Evolutionary conservation across 2,113 vertebrate genomes (phyloP).

Genomic region (Mohoua ochrocephala): DNA sequence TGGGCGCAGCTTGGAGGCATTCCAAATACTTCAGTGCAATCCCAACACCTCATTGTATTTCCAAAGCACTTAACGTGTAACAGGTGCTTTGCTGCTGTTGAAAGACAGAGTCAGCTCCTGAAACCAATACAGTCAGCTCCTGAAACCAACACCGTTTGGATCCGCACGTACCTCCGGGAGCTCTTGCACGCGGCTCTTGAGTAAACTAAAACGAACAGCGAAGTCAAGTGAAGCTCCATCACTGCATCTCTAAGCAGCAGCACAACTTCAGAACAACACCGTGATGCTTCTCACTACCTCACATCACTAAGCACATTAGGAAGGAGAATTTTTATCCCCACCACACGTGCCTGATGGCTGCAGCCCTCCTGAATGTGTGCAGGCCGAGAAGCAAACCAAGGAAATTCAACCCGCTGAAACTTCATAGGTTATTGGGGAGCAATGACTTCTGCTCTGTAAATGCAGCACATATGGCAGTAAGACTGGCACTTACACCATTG

Average conservation of each 20-base stretch:
- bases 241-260: not conserved
- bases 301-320: not conserved
- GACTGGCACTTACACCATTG: not conserved
- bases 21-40: not conserved
- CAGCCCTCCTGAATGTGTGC: not conserved
- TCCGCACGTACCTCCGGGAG: not conserved
- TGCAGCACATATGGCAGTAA: not conserved
- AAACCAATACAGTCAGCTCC: not conserved
- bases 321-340: not conserved
- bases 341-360: not conserved
- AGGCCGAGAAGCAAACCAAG: not conserved
- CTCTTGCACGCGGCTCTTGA: not conserved
- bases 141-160: not conserved
- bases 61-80: not conserved
- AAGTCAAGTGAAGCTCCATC: not conserved
- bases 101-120: not conserved
- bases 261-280: not conserved
- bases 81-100: not conserved
- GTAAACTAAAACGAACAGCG: not conserved
- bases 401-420: not conserved
- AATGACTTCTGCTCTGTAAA: not conserved
- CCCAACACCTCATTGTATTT: constrained; percentile 9
- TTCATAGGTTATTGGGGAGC: not conserved
- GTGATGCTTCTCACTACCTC: not conserved
- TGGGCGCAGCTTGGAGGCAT: not conserved